These are phyloP conservation scores for Muscicapa striata DNA, from an alignment of 2,797 vertebrate genomes.

Conservation along the genomic window DNA sequence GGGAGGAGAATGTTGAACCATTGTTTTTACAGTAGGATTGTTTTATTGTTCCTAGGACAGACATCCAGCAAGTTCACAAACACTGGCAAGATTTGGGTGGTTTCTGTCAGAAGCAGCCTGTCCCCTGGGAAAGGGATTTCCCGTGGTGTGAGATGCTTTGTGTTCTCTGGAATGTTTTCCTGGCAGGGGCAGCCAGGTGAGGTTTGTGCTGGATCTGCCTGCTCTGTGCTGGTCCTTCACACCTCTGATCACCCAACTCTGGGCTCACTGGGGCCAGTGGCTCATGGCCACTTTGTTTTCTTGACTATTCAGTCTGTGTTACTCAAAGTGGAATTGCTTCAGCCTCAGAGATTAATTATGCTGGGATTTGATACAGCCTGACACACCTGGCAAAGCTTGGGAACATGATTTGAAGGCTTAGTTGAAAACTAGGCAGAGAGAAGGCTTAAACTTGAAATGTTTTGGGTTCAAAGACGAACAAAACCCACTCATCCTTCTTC, in stretches of 20 bases:
- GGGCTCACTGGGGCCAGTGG: neutral
- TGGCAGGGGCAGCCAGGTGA: neutral
- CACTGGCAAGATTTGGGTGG: rapidly evolving
- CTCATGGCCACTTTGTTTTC: neutral
- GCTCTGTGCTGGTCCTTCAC: neutral
- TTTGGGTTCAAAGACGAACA: neutral
- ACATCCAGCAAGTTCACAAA: neutral
- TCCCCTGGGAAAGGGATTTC: too few species aligned
- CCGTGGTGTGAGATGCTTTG: neutral
- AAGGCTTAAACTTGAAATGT: neutral
- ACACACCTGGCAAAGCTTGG: neutral
- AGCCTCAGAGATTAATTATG: neutral
- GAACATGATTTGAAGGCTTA: neutral
- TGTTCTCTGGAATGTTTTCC: too few species aligned
- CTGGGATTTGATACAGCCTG: neutral
- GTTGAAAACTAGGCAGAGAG: neutral
- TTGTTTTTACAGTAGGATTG: neutral
- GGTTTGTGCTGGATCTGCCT: neutral
- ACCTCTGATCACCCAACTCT: neutral
- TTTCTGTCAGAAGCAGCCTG: neutral
- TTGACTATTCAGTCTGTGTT: neutral
- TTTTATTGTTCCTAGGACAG: neutral
- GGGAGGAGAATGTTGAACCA: neutral
- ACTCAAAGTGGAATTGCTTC: neutral
- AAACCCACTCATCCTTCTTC: neutral